A percentile compares a stretch with the other conserved stretches of the same genome.
These are phyloP conservation scores for Hypselothyrea guttata DNA, from an alignment of 2,888 invertebrate species.

Conservation along the genomic window DNA sequence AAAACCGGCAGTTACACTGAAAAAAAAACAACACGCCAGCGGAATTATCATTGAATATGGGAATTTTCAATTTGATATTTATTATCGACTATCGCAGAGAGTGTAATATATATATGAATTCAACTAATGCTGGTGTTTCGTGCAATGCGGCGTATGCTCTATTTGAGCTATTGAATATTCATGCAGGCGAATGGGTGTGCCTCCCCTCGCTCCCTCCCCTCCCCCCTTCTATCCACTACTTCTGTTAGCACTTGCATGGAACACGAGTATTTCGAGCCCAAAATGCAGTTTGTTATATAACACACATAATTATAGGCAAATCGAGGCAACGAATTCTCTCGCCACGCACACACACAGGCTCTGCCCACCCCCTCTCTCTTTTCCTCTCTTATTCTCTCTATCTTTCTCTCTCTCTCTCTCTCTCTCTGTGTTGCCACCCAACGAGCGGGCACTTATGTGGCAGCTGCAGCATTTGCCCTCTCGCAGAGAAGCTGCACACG, in stretches of 20 bases:
- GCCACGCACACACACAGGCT: conserved; percentile 44
- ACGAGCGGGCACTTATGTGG: conserved; percentile 70
- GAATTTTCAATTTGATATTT: conserved; percentile 65
- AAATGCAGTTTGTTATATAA: conserved; percentile 78
- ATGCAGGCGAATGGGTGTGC: conserved; percentile 55
- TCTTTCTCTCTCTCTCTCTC: conserved; percentile 23
- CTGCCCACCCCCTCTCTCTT: conserved; percentile 4
- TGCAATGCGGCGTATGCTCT: conserved; percentile 71
- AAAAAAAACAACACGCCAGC: conserved; percentile 3
- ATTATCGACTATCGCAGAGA: conserved; percentile 56
- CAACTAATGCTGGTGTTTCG: conserved; percentile 45
- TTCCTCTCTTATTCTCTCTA: conserved; percentile 1
- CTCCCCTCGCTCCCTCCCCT: background rate
- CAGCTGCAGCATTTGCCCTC: conserved; percentile 67
- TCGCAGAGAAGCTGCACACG: conserved; percentile 61
- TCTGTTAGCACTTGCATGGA: conserved; percentile 1
- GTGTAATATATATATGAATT: conserved; percentile 18
- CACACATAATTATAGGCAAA: conserved; percentile 79
- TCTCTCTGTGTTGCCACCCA: conserved; percentile 18
- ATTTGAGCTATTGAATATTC: conserved; percentile 76
- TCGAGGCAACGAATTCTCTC: conserved; percentile 77
- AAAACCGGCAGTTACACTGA: conserved; percentile 17
- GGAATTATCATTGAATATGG: background rate
- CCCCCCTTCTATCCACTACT: background rate
- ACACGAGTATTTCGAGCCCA: conserved; percentile 54